phyloP scores from a whole-genome alignment of 2,797 vertebrate species.

The Poliocrania exsul region DNA sequence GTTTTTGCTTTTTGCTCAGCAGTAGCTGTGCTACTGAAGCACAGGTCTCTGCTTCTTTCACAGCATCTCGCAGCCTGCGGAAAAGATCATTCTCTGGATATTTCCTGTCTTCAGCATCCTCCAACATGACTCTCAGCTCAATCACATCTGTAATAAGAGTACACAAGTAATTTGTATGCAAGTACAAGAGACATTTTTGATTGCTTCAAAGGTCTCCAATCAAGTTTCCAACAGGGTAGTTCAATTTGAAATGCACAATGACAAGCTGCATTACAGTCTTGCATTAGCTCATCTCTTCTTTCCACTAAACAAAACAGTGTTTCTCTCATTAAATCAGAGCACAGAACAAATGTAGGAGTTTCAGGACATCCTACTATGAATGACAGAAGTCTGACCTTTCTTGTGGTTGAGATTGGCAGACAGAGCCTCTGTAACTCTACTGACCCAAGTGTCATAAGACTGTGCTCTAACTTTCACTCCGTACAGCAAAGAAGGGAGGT shows the following conservation, averaged over 20 bases:
- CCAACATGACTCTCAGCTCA: slow-evolving; percentile 93
- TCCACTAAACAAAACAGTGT: neutral
- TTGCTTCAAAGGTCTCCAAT: neutral
- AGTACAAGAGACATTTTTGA: neutral
- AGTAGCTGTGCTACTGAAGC: slow-evolving; percentile 96
- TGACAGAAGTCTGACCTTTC: slow-evolving; percentile 84
- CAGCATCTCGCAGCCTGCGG: slow-evolving; percentile 90
- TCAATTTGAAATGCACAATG: neutral
- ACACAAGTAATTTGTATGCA: neutral
- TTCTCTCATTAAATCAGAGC: neutral
- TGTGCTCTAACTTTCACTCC: slow-evolving; percentile 95
- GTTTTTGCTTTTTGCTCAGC: slow-evolving; percentile 94
- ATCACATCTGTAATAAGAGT: slow-evolving; percentile 86
- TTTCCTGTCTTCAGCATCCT: slow-evolving; percentile 97
- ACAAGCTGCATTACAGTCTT: neutral
- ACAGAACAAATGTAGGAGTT: neutral
- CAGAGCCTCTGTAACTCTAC: slow-evolving; percentile 91
- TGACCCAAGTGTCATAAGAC: slow-evolving; percentile 96
- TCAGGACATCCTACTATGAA: neutral
- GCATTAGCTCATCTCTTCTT: neutral
- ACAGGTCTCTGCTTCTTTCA: slow-evolving; percentile 97
- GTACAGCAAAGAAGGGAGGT: slow-evolving; percentile 92
- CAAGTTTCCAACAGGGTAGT: neutral
- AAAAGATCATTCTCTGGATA: slow-evolving; percentile 94
- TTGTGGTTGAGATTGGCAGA: slow-evolving; percentile 93